Base-by-base conservation (phyloP, 2,113 vertebrate genomes). In the Pitta sordida region DNA sequence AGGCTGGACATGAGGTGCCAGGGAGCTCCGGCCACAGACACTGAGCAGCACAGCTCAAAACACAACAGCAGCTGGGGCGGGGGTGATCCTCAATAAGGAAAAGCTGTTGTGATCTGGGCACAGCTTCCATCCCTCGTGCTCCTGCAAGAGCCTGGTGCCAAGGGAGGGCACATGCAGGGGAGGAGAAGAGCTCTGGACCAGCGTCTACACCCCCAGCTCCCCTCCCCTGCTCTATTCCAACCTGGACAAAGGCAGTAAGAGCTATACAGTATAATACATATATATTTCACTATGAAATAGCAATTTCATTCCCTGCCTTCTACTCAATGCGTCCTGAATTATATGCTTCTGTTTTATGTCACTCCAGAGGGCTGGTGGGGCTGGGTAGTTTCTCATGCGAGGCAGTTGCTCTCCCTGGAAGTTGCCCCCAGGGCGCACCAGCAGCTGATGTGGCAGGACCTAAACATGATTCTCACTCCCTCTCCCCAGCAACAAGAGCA, bases 211-310 rank as follows among this genome's bases (percentile, higher is more conserved):
- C 68, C 67, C 65, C 65, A 32, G 27, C 44, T 76, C 53, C 58
- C 55, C n/a, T n/a, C 34, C 65, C 34, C 58, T 49, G 60, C 73
- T 43, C 14, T 5, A 8, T 71, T 87, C 56, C 83, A 82, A 52
- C 73, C 63, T 46, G 71, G 87, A 94, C 74, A 91, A 59, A 94
- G 82, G 91, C 94, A 95, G 86, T 73, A 81, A 84, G 74, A 44
- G 69, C 95, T 91, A 46, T 76, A 94, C 84, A 93, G 58, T 95
- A 92, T 91, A 79, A 88, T 90, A 95, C 90, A 95, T 90, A 95
- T 95, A 96, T 94, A 96, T 96, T 96, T 96, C 96, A 96, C 96
- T 96, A 96, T 96, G 96, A 96, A 96, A 96, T 91, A 96, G 87
- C 89, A 90, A 70, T 92, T 96, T 94, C 70, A 79, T 86, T 92